Percentiles rank a stretch among this genome's conserved stretches.
These are phyloP conservation scores for Patiria miniata DNA, from an alignment of 35 echinoderm and acorn worm genomes.

Conservation along the genomic window DNA sequence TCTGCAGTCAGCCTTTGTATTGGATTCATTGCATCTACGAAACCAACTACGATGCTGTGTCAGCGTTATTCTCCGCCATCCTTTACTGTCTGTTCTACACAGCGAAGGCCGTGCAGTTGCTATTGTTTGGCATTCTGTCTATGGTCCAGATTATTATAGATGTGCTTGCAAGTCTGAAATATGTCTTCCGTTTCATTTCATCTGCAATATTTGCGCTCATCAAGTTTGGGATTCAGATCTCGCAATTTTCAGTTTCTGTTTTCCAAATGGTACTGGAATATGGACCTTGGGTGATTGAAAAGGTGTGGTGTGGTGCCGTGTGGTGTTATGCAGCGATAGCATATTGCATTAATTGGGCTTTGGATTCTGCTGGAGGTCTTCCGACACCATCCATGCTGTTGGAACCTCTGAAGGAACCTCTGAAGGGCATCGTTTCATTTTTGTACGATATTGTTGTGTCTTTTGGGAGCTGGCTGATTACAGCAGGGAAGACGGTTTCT, in stretches of 20 bases:
- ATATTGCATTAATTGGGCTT: neutral
- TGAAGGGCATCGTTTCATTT: neutral
- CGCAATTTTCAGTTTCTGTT: no score
- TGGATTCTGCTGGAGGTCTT: neutral
- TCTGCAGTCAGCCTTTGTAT: conserved; percentile 9
- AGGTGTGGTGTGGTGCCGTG: neutral
- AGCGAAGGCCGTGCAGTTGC: neutral
- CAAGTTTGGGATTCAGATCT: no score
- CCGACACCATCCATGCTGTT: neutral
- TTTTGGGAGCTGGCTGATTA: neutral
- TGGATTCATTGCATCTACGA: neutral
- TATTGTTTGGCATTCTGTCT: neutral
- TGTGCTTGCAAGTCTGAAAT: no score
- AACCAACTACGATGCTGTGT: neutral
- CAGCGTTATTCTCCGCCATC: neutral
- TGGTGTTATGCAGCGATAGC: neutral
- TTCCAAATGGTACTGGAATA: no score
- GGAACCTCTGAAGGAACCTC: neutral
- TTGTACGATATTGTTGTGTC: neutral
- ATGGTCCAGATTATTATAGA: neutral
- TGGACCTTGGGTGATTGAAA: no score
- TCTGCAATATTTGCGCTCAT: no score
- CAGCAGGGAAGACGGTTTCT: neutral
- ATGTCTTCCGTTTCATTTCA: no score
- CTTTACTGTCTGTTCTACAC: neutral